Base-by-base conservation (phyloP, 1,140 invertebrate genomes). In the Pachyrhynchus sulphureomaculatus region DNA sequence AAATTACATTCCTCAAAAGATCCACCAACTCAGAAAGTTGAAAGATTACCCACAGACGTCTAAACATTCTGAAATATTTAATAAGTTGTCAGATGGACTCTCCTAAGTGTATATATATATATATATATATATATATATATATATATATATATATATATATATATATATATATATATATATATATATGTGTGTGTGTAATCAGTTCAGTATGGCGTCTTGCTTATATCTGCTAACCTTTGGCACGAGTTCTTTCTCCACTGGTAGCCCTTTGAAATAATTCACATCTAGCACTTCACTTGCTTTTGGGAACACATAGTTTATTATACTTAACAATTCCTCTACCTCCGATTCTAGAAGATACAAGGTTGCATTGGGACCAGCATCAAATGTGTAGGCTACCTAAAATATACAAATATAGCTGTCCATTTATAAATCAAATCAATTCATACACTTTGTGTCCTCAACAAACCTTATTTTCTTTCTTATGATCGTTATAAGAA, bases 341-440 rank as follows among this genome's bases (percentile, higher is more conserved):
- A 96, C 84, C 78, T 90, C 81, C 65, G 90, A 80, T 71, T 93
- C 87, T 55, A 93, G 74, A 15, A 96, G 76, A 79, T 92, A 98
- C 0, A 98, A 73, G 75, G 93, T 97, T 4, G 93, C 94, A 83
- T 98, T 99, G 53, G 95, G 92, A 9, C 96, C 96, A 60, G 96
- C 96, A 85, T 99, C 96, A 82, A 95, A 98, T 20, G 95, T 98
- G 74, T 99, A 99, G 3, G 93, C 93, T 2, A 90, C 83, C 88
- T 91, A 68, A 54, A 77, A 78, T 56, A 57, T 56, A 34, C 34
- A 36, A n/a, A 12, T 17, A 24, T 23, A 10, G 15, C 23, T 26
- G 9, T 47, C 2, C 18, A 9, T 21, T 12, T 47, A 5, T 23
- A 24, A 2, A 42, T 42, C 26, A 29, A 29, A 29, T 29, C 26